Base-by-base conservation (phyloP, 2,888 invertebrate genomes). In the Malthinus flaveolus region DNA sequence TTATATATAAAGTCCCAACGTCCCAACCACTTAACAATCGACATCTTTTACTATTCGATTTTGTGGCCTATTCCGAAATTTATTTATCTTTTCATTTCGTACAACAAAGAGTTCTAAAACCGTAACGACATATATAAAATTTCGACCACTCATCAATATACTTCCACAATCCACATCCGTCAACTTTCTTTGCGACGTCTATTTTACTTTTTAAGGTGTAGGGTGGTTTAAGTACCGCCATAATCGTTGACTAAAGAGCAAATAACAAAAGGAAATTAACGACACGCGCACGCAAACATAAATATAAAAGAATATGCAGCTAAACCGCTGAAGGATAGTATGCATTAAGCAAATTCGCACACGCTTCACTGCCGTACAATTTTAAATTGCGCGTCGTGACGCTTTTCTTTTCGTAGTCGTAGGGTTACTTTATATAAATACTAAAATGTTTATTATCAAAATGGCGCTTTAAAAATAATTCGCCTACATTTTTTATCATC, bases 241-340 rank as follows among this genome's bases (percentile, higher is more conserved):
- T 63, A 64, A 62, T 64, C 62, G 69, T 69, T 67, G 60, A 60
- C 54, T 67, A 66, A 68, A 70, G 68, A 69, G 68, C 69, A 70
- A 68, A 69, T 67, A 71, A 70, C 71, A 71, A 72, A 71, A 68
- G 69, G 70, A 72, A 74, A 73, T 75, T 73, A 74, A 73, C 67
- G 73, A 71, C 73, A 74, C 70, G 68, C 70, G 72, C 73, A 73
- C 67, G 68, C 71, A 65, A 70, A 66, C 71, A 71, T 71, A 73
- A 71, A 72, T 72, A 74, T 71, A 70, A 73, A 72, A 71, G 70
- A 70, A 73, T 71, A 71, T 71, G 71, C 69, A 65, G 53, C 64
- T 61, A 66, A 72, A 66, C 66, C 66, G 67, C 35, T 61, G 62
- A 66, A 70, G 63, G 70, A 71, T 71, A 67, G 70, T 72, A 73